phyloP scores from a whole-genome alignment of 2,888 invertebrate species.

The Pterobdella sp. region DNA sequence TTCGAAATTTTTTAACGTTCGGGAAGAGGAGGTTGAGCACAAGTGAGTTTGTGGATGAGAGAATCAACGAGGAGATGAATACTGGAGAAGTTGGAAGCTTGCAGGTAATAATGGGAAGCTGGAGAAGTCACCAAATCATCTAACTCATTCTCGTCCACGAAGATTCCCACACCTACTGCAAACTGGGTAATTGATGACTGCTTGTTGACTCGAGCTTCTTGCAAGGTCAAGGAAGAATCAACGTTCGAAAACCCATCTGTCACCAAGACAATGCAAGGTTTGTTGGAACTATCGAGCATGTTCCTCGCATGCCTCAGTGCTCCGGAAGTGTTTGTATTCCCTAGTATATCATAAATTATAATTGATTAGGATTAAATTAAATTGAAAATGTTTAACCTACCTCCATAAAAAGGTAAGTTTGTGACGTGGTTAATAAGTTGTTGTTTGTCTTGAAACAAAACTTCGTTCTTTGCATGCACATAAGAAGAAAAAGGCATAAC shows the following conservation, averaged over 20 bases:
- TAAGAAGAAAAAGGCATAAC: neutral
- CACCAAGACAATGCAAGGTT: slow-evolving; percentile 20
- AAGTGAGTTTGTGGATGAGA: slow-evolving; percentile 20
- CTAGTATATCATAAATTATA: neutral
- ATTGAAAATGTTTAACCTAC: too few relatives aligned
- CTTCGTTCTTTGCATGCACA: neutral
- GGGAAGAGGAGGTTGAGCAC: slow-evolving; percentile 18
- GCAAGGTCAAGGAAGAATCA: slow-evolving; percentile 23
- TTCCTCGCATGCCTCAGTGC: slow-evolving; percentile 25
- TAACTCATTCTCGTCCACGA: slow-evolving; percentile 22
- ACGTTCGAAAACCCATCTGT: slow-evolving; percentile 32
- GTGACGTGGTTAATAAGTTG: neutral
- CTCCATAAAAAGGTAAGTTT: neutral
- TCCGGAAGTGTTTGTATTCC: slow-evolving; percentile 31
- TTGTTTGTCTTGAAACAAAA: neutral
- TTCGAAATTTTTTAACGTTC: slow-evolving; percentile 13
- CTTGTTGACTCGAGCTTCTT: slow-evolving; percentile 28
- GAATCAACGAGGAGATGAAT: slow-evolving; percentile 20
- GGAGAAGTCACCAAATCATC: slow-evolving; percentile 26
- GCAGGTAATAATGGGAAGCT: slow-evolving; percentile 19
- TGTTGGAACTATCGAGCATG: neutral
- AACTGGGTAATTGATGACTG: slow-evolving; percentile 13
- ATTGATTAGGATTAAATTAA: neutral
- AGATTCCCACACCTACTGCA: slow-evolving; percentile 20
- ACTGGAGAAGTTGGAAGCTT: slow-evolving; percentile 22